phyloP scores from a whole-genome alignment of 1,140 invertebrate genomes.

The Cardiocondyla obscurior region DNA sequence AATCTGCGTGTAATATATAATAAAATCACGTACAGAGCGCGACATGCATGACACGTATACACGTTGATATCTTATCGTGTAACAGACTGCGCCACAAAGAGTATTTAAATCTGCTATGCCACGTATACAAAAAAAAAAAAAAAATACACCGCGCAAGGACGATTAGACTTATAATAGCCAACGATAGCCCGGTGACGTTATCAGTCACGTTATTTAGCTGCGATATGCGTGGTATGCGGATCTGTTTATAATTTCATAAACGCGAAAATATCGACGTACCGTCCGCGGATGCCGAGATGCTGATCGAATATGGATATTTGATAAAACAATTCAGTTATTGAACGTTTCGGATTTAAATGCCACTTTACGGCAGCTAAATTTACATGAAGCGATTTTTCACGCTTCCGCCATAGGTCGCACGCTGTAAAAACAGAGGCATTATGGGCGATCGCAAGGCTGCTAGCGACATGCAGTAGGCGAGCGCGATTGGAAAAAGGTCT shows the following conservation, averaged over 20 bases:
- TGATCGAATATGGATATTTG: neutral
- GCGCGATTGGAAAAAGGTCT: constrained; percentile 51
- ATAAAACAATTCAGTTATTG: neutral
- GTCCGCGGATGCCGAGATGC: neutral
- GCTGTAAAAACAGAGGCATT: constrained; percentile 13
- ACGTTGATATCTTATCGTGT: constrained; percentile 45
- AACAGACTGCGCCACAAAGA: constrained; percentile 24
- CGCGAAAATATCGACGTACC: neutral
- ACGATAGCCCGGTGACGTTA: constrained; percentile 1
- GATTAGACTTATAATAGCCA: neutral
- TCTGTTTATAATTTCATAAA: constrained; percentile 17
- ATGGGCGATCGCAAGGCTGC: neutral
- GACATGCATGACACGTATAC: constrained; percentile 33
- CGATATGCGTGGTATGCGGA: neutral
- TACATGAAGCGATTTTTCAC: neutral
- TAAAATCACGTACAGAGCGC: neutral
- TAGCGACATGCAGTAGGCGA: constrained; percentile 56
- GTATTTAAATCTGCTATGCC: constrained; percentile 24
- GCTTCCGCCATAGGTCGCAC: constrained; percentile 9
- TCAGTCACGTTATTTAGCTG: neutral
- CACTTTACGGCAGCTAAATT: neutral
- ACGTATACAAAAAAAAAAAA: too few species aligned
- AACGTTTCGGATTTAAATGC: neutral
- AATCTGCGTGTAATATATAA: constrained; percentile 48
- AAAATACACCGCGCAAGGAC: constrained; percentile 25